phyloP scores from a whole-genome alignment of 1,140 invertebrate genomes.

The Helicoverpa zea region DNA sequence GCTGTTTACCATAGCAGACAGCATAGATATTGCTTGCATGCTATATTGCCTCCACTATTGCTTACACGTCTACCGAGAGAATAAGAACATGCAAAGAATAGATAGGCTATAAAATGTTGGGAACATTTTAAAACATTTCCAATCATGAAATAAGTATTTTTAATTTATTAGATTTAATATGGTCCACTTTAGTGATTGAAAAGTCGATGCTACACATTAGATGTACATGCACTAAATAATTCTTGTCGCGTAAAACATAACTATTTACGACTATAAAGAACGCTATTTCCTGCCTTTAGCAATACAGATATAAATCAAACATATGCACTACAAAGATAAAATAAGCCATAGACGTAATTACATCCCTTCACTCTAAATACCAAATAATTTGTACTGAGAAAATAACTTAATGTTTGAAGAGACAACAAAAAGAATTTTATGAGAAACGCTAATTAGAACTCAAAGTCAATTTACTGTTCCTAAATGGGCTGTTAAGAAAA shows the following conservation, averaged over 20 bases:
- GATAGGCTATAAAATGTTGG: too few relatives aligned
- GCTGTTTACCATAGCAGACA: too few relatives aligned
- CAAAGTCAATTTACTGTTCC: too few relatives aligned
- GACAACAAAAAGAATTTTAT: neutral
- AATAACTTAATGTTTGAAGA: neutral
- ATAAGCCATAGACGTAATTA: slow-evolving; percentile 15
- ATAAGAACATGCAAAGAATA: too few relatives aligned
- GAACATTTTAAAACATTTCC: too few relatives aligned
- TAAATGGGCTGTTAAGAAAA: neutral
- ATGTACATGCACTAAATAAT: slow-evolving; percentile 2
- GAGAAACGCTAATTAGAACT: too few relatives aligned
- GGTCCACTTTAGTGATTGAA: too few relatives aligned
- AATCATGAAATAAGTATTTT: too few relatives aligned
- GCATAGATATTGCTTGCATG: too few relatives aligned
- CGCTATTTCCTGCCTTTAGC: neutral
- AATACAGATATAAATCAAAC: slow-evolving; percentile 28
- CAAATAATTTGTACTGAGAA: neutral
- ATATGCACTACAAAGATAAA: slow-evolving; percentile 1
- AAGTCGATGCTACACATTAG: neutral
- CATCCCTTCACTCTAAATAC: slow-evolving; percentile 38
- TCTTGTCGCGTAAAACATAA: neutral
- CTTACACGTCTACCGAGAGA: too few relatives aligned
- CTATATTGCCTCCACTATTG: too few relatives aligned
- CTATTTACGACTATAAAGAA: neutral
- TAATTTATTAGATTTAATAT: too few relatives aligned